Base-by-base conservation (phyloP, 2,888 invertebrate genomes). In the Napeogenes sylphis region DNA sequence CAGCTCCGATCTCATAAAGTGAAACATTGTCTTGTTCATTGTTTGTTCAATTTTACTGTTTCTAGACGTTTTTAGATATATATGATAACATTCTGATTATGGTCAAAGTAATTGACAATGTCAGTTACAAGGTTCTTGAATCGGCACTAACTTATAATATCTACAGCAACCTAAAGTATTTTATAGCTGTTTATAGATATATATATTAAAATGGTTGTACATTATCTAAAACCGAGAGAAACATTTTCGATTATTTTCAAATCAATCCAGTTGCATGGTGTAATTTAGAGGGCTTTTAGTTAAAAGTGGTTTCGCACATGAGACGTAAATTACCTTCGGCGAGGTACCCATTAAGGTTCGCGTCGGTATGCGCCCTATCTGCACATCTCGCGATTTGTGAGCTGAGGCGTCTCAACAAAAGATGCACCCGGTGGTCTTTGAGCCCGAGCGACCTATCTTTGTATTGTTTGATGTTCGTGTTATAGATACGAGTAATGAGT, bases 261-360 rank as follows among this genome's bases (percentile, higher is more conserved):
- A 87, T 89, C 87, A 87, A 89, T 89, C 82, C 80, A 77, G 75
- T 72, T 80, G 84, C 84, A 83, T 81, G 77, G 78, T 86, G 82
- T 85, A 87, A 89, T 89, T 89, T 89, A 86, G 82, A 78, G 78
- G 81, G 87, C 86, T 89, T 87, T 89, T 87, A 88, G 88, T 86
- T 84, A 85, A 87, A 82, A 85, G 85, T 84, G 84, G 85, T 84
- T 89, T 87, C 83, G 87, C 89, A 89, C 85, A 85, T 85, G 83
- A 84, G 84, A 87, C 85, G 85, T 90, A 90, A 90, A 89, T 90
- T 89, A 85, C 84, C 80, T 82, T 74, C 73, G 81, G 78, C 81
- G 77, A 80, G 83, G 83, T 82, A 81, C 83, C 85, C 84, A 87
- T 88, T 90, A 89, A 82, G 84, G 75, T 72, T 80, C 80, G 83